A percentile compares a stretch with the other conserved stretches of the same genome.
Conservation (phyloP, 2,113 vertebrate genomes). For the Monarcha castaneiventris region DNA sequence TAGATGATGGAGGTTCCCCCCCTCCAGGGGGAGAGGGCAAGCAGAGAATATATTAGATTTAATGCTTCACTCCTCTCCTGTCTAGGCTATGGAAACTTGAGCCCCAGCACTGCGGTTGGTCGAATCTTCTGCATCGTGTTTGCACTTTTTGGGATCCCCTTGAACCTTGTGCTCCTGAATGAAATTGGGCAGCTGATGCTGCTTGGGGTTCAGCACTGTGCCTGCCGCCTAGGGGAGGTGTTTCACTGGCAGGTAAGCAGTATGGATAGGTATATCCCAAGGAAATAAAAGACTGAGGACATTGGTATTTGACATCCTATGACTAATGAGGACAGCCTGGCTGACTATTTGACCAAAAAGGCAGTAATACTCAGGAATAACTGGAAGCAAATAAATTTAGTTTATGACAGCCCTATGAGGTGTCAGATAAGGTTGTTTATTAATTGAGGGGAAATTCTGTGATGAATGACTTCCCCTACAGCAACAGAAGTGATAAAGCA, state of each 20-base stretch:
- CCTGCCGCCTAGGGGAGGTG: neutral
- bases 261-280: neutral
- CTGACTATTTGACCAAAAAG: neutral
- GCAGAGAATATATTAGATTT: neutral
- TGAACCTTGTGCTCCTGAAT: slow-evolving; percentile 88
- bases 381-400: slow-evolving; percentile 28
- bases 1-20: neutral
- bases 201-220: slow-evolving; percentile 47
- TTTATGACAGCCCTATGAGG: neutral
- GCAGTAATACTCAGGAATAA: neutral
- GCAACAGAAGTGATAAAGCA: neutral
- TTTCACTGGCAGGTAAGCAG: slow-evolving; percentile 65
- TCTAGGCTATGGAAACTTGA: slow-evolving; percentile 89
- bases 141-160: slow-evolving; percentile 87
- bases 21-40: neutral
- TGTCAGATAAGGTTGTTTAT: slow-evolving; percentile 40
- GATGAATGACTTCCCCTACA: slow-evolving; percentile 40
- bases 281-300: neutral
- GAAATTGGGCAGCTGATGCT: slow-evolving; percentile 87
- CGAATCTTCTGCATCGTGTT: slow-evolving; percentile 91
- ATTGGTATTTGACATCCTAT: neutral
- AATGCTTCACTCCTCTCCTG: neutral
- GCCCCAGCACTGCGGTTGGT: slow-evolving; percentile 74
- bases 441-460: slow-evolving; percentile 25
- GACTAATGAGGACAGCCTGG: neutral